Evolutionary conservation across 37 sponge, comb jelly and placozoan genomes (phyloP).

Genomic region (Petrosia ficiformis): DNA sequence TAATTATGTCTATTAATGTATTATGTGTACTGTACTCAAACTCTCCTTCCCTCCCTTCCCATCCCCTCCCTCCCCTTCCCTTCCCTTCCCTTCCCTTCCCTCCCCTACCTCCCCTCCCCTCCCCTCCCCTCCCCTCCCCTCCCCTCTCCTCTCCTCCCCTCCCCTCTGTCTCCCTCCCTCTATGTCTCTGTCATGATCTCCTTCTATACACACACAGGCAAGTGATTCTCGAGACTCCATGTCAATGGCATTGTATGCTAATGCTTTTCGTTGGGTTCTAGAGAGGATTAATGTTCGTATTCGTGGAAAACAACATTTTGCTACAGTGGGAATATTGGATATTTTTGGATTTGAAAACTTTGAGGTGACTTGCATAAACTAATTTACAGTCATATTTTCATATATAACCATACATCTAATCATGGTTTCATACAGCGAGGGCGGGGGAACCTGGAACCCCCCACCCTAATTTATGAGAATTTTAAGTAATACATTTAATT

Average conservation of each 20-base stretch:
- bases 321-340: constrained; percentile 90
- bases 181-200: too few relatives aligned
- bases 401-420: too few relatives aligned
- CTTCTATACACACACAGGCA: constrained; percentile 53
- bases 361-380: constrained; percentile 35
- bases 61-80: neutral
- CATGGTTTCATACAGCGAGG: too few relatives aligned
- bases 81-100: neutral
- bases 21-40: too few relatives aligned
- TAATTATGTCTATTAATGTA: too few relatives aligned
- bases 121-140: neutral
- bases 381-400: neutral
- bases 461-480: too few relatives aligned
- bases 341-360: constrained; percentile 99
- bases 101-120: too few relatives aligned
- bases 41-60: too few relatives aligned
- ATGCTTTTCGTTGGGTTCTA: constrained; percentile 83
- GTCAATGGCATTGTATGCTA: constrained; percentile 90
- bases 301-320: constrained; percentile 46
- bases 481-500: neutral
- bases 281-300: constrained; percentile 78
- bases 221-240: constrained; percentile 86
- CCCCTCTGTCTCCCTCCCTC: too few relatives aligned
- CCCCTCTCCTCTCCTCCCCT: neutral
- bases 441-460: too few relatives aligned